Conservation (phyloP, 2,888 invertebrate genomes). For the Pegoplata infirma region DNA sequence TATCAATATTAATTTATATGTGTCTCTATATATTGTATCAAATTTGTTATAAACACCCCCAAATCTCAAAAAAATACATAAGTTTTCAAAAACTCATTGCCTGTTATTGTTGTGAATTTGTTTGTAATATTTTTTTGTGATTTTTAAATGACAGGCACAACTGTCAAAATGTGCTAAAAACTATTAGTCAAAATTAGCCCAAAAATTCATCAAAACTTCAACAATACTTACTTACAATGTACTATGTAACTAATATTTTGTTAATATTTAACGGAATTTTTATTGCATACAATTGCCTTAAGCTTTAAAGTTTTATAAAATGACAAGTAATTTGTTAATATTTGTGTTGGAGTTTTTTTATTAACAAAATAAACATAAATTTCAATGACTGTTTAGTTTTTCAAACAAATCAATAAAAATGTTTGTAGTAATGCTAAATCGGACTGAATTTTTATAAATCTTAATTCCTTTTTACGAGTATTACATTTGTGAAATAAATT, state of each 20-base stretch:
- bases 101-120: constrained; percentile 5
- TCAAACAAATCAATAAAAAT: neutral
- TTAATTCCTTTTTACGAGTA: no score
- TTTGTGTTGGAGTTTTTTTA: neutral
- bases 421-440: neutral
- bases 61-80: no score
- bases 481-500: no score
- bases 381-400: neutral
- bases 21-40: neutral
- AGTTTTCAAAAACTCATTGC: constrained; percentile 18
- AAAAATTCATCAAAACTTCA: constrained; percentile 1
- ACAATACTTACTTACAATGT: neutral
- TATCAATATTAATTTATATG: constrained; percentile 40
- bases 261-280: constrained; percentile 13
- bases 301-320: constrained; percentile 19
- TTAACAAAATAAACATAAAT: neutral
- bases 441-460: no score
- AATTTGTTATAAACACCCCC: constrained; percentile 1
- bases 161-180: constrained; percentile 65
- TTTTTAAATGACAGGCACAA: constrained; percentile 62
- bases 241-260: constrained; percentile 10
- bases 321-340: constrained; percentile 35
- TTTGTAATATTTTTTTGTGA: constrained; percentile 1
- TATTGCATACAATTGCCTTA: neutral
- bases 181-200: constrained; percentile 66